Evolutionary conservation across 2,797 vertebrate genomes (phyloP), one percentile per base, ranked within the genome.

Genomic region (Enteromius trimaculatus): DNA sequence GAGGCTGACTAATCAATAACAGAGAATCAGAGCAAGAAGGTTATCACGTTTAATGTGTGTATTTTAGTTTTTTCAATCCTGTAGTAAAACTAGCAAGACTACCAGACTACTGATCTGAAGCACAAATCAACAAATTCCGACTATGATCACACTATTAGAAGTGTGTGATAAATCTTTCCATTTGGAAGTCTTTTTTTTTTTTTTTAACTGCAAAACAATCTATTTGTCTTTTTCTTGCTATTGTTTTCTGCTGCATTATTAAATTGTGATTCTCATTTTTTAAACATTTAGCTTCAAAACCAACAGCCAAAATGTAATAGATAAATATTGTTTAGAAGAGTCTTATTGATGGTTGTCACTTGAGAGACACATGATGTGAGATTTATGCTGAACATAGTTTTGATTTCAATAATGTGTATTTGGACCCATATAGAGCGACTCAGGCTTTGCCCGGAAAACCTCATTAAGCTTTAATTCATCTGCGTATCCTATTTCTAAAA

Each of bases 391-490:
- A 39, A 80, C n/a, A 62, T 55, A 65, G 19, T 77, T 82, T 77
- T 68, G 17, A 77, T 47, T 37, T 47, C n/a, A 49, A 44, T 75
- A 60, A 26, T 79, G 44, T 49, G 77, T 47, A 39, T 68, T 71
- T 51, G 47, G 69, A 68, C 79, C 60, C 69, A 72, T 81, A 53
- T 29, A 69, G 31, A 69, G 23, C 64, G 6, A 60, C 42, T 77
- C 60, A 89, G 88, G 91, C 90, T 87, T 86, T 90, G 86, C 90
- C 93, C 88, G 91, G 91, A 95, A 94, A 92, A 91, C 87, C 91
- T 94, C 92, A 94, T 94, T 94, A 95, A 93, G 90, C 93, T 95
- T 95, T 94, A 94, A 94, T 94, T 94, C 90, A 91, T 93, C 90
- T 93, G 90, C 90, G 89, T 93, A 93, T 94, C 92, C 93, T 93